Conservation (phyloP, 92 coral and sea anemone species). For the Scolanthus callimorphus region DNA sequence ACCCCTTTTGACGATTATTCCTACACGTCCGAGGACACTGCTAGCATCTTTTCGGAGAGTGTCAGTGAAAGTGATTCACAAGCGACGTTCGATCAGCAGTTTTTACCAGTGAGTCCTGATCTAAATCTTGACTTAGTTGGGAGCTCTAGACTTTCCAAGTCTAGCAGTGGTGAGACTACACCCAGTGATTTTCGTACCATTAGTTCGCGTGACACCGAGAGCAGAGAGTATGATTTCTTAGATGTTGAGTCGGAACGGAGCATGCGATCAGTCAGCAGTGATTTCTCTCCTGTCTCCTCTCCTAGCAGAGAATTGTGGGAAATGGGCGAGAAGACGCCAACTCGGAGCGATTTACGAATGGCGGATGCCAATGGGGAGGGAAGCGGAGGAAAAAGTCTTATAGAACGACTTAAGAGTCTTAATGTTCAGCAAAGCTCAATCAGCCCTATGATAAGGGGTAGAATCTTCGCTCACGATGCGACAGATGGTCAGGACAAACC, state of each 20-base stretch:
- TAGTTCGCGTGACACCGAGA: conserved; percentile 1
- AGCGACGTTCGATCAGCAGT: neutral
- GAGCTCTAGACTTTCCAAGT: neutral
- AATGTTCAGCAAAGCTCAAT: conserved; percentile 35
- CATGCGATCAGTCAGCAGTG: conserved; percentile 60
- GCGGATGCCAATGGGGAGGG: conserved; percentile 1
- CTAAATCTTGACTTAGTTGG: conserved; percentile 2
- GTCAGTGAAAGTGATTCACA: conserved; percentile 1
- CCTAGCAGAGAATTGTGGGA: conserved; percentile 50
- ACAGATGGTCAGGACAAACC: neutral
- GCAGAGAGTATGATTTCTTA: conserved; percentile 22
- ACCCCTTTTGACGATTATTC: conserved; percentile 31
- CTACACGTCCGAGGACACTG: conserved; percentile 21
- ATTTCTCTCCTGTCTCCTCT: conserved; percentile 38
- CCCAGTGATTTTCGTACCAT: conserved; percentile 12
- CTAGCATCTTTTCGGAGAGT: conserved; percentile 11
- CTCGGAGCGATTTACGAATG: neutral
- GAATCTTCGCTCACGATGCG: conserved; percentile 18
- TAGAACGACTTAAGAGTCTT: conserved; percentile 37
- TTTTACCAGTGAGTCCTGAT: neutral
- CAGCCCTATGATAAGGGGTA: conserved; percentile 37
- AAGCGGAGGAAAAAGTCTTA: conserved; percentile 14
- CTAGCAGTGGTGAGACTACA: conserved; percentile 15
- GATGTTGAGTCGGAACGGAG: conserved; percentile 67
- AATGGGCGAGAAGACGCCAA: conserved; percentile 21